Percentiles rank a stretch among this genome's conserved stretches.
Evolutionary conservation across 2,797 vertebrate species (phyloP).

Genomic region (Loriculus beryllinus): DNA sequence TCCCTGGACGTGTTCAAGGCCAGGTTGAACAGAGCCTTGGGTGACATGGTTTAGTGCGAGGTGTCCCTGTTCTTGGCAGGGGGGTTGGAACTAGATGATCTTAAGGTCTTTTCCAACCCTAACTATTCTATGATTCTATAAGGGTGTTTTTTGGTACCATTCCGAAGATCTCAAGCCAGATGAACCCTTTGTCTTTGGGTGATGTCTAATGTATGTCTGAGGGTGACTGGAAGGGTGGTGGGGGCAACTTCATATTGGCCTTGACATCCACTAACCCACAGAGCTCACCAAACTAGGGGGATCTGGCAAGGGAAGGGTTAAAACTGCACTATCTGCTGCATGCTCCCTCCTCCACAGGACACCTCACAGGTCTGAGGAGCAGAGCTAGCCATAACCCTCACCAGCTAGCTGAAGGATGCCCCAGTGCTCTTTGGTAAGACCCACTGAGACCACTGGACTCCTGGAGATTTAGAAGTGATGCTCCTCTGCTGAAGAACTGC

Average conservation of each 20-base stretch:
- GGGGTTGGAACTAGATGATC: too few relatives aligned
- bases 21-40: too few relatives aligned
- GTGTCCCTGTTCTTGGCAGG: too few relatives aligned
- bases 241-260: rapidly evolving
- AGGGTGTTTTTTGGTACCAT: not conserved
- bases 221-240: rapidly evolving
- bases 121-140: too few relatives aligned
- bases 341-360: rapidly evolving
- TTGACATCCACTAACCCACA: rapidly evolving
- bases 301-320: not conserved
- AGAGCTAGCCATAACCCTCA: not conserved
- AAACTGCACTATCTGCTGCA: not conserved
- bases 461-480: not conserved
- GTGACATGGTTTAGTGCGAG: too few relatives aligned
- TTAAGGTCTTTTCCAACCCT: too few relatives aligned
- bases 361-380: not conserved
- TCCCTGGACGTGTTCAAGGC: too few relatives aligned
- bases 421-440: rapidly evolving
- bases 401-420: not conserved
- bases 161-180: not conserved
- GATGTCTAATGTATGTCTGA: rapidly evolving
- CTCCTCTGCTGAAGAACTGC: not conserved
- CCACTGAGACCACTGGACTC: rapidly evolving
- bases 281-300: rapidly evolving
- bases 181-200: not conserved